These are phyloP conservation scores for Temnothorax unifasciatus DNA, from an alignment of 2,888 invertebrate genomes.

Conservation along the genomic window DNA sequence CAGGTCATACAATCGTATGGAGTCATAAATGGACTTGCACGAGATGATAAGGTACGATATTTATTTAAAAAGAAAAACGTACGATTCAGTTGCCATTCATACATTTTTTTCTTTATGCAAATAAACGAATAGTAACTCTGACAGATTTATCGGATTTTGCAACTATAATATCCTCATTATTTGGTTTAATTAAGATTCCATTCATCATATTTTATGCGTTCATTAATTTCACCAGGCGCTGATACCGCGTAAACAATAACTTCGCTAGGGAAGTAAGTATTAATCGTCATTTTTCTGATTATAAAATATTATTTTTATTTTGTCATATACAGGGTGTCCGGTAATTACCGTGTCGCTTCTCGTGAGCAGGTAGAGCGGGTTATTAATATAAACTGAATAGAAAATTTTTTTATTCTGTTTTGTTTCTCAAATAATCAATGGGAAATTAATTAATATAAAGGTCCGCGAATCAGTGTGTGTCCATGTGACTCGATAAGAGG, in stretches of 20 bases:
- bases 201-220: not conserved
- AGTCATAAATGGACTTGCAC: conserved; percentile 76
- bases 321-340: not conserved
- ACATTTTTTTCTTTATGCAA: not conserved
- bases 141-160: not conserved
- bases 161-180: not conserved
- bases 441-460: too few relatives aligned
- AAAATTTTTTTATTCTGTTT: too few relatives aligned
- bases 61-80: not conserved
- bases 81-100: not conserved
- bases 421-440: too few relatives aligned
- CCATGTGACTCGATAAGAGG: too few relatives aligned
- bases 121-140: not conserved
- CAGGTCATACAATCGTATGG: conserved; percentile 79
- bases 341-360: too few relatives aligned
- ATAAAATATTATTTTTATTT: not conserved
- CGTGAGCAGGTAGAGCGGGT: too few relatives aligned
- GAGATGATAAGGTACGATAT: conserved; percentile 78
- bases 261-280: not conserved
- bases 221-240: not conserved
- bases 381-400: too few relatives aligned
- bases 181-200: not conserved
- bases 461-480: too few relatives aligned
- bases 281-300: not conserved
- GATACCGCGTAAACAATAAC: not conserved